phyloP scores from a whole-genome alignment of 2,113 vertebrate species.

The Mus musculus region DNA sequence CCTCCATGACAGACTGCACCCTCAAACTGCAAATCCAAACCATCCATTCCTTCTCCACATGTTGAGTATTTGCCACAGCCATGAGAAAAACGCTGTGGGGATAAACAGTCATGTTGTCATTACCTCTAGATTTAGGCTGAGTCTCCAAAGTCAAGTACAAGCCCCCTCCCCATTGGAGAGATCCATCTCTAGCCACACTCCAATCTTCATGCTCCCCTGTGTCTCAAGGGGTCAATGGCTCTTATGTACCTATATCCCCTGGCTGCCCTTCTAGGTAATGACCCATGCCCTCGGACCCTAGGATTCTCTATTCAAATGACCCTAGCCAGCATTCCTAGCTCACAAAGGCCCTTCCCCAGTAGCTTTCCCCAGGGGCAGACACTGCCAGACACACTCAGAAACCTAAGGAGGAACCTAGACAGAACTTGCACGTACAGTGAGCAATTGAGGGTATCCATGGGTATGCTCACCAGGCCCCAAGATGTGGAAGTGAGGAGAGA shows the following conservation, averaged over 20 bases:
- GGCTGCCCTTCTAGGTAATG: background rate
- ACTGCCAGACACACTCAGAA: background rate
- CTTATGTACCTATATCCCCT: background rate
- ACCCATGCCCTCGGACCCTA: background rate
- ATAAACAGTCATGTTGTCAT: background rate
- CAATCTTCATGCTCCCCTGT: background rate
- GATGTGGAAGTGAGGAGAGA: background rate
- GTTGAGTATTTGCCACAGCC: background rate
- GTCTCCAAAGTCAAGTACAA: background rate
- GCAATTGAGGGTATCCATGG: background rate
- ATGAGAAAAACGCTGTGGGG: background rate
- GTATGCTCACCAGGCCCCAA: background rate
- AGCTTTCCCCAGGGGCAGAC: background rate
- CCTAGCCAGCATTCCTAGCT: background rate
- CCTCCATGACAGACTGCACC: background rate
- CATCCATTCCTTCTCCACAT: no score
- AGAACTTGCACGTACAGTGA: background rate
- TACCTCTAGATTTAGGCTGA: background rate
- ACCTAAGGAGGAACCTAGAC: no score
- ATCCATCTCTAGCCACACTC: background rate
- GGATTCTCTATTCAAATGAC: constrained; percentile 26
- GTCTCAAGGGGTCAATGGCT: background rate
- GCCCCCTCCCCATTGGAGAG: no score
- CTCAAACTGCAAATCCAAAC: background rate
- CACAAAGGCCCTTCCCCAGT: background rate